These are phyloP conservation scores for Lepidothrix coronata DNA, from an alignment of 2,113 vertebrate genomes.

Conservation along the genomic window DNA sequence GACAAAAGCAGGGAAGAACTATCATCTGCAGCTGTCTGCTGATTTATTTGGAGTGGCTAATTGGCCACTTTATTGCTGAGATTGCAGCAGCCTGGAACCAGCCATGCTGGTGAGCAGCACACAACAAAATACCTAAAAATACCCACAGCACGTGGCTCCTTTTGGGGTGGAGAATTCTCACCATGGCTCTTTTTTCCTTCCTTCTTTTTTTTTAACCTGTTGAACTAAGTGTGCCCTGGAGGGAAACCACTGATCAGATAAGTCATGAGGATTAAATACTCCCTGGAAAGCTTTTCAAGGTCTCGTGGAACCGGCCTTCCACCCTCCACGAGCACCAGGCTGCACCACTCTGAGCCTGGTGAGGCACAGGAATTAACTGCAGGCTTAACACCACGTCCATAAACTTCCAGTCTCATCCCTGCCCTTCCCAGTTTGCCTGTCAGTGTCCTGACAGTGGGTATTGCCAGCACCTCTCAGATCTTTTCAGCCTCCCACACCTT, in stretches of 20 bases:
- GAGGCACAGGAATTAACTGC: neutral
- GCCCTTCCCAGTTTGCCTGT: neutral
- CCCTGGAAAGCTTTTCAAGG: slow-evolving; percentile 24
- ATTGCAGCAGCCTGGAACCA: neutral
- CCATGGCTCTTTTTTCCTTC: neutral
- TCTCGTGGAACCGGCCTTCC: neutral
- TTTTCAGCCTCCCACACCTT: neutral
- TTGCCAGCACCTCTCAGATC: neutral
- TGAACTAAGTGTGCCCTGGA: neutral
- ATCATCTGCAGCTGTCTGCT: neutral
- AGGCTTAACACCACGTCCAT: neutral
- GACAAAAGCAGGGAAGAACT: neutral
- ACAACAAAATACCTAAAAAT: neutral
- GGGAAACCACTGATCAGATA: slow-evolving; percentile 1
- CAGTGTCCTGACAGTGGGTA: neutral
- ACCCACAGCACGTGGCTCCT: neutral
- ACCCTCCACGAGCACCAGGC: neutral
- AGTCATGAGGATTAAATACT: neutral
- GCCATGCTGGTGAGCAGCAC: neutral
- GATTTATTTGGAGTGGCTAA: neutral
- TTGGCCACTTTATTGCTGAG: neutral
- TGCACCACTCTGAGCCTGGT: neutral
- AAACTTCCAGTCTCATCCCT: neutral
- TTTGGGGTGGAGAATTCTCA: neutral
- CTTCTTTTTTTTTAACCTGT: neutral